These are phyloP conservation scores for Daktulosphaira vitifoliae DNA, from an alignment of 1,140 invertebrate genomes.

Conservation along the genomic window DNA sequence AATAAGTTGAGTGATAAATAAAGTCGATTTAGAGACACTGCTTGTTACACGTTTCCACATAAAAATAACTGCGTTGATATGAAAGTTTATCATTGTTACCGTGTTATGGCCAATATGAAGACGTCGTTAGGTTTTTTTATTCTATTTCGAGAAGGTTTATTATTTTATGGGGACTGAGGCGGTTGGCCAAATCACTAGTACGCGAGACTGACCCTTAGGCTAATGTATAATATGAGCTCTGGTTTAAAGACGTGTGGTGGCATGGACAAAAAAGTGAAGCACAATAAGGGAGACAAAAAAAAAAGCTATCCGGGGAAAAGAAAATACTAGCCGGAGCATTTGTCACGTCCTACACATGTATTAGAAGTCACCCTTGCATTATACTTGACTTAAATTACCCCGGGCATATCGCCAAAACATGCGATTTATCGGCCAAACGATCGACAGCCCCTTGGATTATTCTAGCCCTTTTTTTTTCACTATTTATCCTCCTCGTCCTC, in stretches of 20 bases:
- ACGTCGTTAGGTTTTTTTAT: too few species aligned
- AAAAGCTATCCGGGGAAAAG: conserved; percentile 11
- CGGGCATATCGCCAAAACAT: conserved; percentile 33
- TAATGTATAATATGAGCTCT: conserved; percentile 30
- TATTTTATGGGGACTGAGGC: too few species aligned
- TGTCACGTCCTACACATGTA: conserved; percentile 34
- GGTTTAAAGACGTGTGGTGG: conserved; percentile 4
- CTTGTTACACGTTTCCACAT: too few species aligned
- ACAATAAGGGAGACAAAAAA: background rate
- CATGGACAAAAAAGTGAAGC: background rate
- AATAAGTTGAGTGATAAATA: too few species aligned
- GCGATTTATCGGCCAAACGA: conserved; percentile 34
- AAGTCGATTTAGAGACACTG: too few species aligned
- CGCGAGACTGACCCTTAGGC: conserved; percentile 12
- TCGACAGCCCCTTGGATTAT: conserved; percentile 31
- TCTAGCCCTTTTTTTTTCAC: conserved; percentile 13
- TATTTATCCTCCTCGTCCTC: background rate
- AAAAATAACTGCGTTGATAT: too few species aligned
- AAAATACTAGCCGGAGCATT: conserved; percentile 28
- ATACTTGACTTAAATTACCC: conserved; percentile 33
- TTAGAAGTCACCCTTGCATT: conserved; percentile 32
- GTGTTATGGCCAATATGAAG: too few species aligned
- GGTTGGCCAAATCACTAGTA: too few species aligned
- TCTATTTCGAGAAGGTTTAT: too few species aligned
- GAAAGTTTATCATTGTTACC: too few species aligned